These are phyloP conservation scores for Hyperopisus bebe DNA, from an alignment of 2,113 vertebrate species.

Conservation along the genomic window DNA sequence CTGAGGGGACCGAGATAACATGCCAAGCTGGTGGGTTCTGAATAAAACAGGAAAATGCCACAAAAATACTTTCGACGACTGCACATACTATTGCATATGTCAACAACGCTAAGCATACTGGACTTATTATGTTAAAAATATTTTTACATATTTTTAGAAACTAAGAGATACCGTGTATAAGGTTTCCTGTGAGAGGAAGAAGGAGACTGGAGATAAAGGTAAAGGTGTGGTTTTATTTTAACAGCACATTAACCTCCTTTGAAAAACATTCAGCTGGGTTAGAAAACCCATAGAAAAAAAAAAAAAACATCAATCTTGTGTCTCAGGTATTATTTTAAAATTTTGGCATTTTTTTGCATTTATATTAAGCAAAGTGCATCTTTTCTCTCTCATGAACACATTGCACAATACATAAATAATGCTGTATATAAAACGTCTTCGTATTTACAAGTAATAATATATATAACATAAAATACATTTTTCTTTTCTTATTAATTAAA, in stretches of 20 bases:
- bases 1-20: neutral
- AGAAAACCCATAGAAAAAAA: slow-evolving; percentile 12
- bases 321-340: slow-evolving; percentile 17
- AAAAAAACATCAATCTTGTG: slow-evolving; percentile 16
- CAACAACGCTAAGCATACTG: neutral
- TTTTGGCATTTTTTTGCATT: slow-evolving; percentile 38
- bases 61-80: neutral
- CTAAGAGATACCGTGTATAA: neutral
- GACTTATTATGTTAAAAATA: neutral
- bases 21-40: neutral
- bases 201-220: neutral
- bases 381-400: slow-evolving; percentile 81
- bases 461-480: slow-evolving; percentile 74
- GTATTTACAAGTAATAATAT: slow-evolving; percentile 99
- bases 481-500: slow-evolving; percentile 79
- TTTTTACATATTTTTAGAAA: neutral
- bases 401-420: slow-evolving; percentile 99
- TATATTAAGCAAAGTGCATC: slow-evolving; percentile 94
- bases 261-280: slow-evolving; percentile 19
- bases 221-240: slow-evolving; percentile 17
- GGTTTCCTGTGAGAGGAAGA: neutral
- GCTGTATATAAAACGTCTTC: slow-evolving; percentile 96
- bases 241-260: slow-evolving; percentile 14
- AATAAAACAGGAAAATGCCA: neutral
- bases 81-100: neutral